These are phyloP conservation scores for cat (Felis catus) DNA, from an alignment of 2,113 vertebrate species.

Conservation along the genomic window F.catus_Fca126_mat1.0 CM031418.1:140367001-140367500, in stretches of 20 bases:
- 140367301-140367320: neutral
- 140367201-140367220: too few species aligned
- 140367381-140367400: neutral
- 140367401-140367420: neutral
- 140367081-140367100: neutral
- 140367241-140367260: too few species aligned
- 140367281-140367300: neutral
- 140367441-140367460: too few species aligned
- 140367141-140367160: fast-evolving
- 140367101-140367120: neutral
- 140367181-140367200: too few species aligned
- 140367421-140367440: fast-evolving
- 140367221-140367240: too few species aligned
- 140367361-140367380: fast-evolving
- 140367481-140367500: neutral
- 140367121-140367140: neutral
- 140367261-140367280: neutral
- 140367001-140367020: neutral
- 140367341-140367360: neutral
- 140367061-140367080: neutral
- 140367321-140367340: too few species aligned
- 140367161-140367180: too few species aligned
- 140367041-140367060: neutral
- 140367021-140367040: neutral
- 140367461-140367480: too few species aligned